Evolutionary conservation across 2,113 vertebrate genomes (phyloP).

Genomic region (Collichthys lucidus): DNA sequence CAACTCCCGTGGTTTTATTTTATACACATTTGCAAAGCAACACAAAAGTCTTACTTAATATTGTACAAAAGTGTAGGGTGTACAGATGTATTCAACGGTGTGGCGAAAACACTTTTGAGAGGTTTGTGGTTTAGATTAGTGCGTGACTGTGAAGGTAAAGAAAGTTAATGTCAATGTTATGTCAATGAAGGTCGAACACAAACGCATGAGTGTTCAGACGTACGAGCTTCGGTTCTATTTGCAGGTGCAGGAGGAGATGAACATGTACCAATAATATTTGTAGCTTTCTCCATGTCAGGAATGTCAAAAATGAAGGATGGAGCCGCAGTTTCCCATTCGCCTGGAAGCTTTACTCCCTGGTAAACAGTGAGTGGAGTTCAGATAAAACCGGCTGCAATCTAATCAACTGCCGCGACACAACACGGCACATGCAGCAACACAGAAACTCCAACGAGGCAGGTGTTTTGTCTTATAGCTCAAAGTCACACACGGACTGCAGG

Average conservation of each 20-base stretch:
- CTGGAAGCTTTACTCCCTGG: conserved; percentile 15
- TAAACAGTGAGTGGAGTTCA: conserved; percentile 13
- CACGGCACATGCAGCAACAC: conserved; percentile 19
- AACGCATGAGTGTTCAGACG: conserved; percentile 1
- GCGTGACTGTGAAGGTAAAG: background rate
- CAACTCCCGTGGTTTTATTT: background rate
- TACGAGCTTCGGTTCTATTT: conserved; percentile 49
- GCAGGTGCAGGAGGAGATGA: conserved; percentile 58
- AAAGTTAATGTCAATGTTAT: background rate
- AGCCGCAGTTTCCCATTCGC: conserved; percentile 60
- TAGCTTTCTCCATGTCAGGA: conserved; percentile 47
- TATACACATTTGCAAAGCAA: background rate
- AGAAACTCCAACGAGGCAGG: background rate
- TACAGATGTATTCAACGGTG: background rate
- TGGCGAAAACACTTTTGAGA: background rate
- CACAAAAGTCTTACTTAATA: background rate
- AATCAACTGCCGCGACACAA: conserved; percentile 12
- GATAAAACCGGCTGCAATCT: conserved; percentile 51
- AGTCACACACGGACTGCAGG: background rate
- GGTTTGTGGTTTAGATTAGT: background rate
- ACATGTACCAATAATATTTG: conserved; percentile 78
- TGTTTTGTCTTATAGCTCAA: conserved; percentile 30
- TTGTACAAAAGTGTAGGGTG: background rate
- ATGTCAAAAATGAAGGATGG: conserved; percentile 64
- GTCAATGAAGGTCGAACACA: background rate